Conservation (phyloP, 2,888 invertebrate species). For the Acronicta leporina region DNA sequence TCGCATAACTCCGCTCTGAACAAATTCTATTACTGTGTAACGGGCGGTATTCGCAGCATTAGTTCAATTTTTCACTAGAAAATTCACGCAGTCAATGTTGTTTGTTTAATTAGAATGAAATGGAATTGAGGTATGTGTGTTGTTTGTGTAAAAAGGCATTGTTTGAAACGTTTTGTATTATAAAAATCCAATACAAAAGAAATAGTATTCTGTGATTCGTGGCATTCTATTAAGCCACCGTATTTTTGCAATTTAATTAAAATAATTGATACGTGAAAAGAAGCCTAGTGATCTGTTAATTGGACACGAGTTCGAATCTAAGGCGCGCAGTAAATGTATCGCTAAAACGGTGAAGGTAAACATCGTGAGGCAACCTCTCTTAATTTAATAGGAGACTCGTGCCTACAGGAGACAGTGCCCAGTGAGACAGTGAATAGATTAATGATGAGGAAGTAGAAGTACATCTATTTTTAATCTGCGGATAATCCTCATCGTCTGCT, state of each 20-base stretch:
- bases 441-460: too few species aligned
- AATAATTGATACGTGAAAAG: too few species aligned
- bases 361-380: too few species aligned
- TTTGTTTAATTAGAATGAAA: slow-evolving; percentile 6
- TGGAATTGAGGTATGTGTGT: not conserved
- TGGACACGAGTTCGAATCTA: too few species aligned
- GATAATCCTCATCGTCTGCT: too few species aligned
- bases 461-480: too few species aligned
- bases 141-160: slow-evolving; percentile 5
- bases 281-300: too few species aligned
- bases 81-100: not conserved
- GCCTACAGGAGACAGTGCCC: too few species aligned
- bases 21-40: slow-evolving; percentile 31
- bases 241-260: not conserved
- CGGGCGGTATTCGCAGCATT: slow-evolving; percentile 4
- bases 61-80: slow-evolving; percentile 9
- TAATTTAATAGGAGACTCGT: too few species aligned
- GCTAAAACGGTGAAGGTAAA: too few species aligned
- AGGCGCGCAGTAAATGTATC: too few species aligned
- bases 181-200: not conserved
- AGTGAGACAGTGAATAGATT: too few species aligned
- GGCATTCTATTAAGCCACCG: not conserved
- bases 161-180: slow-evolving; percentile 1
- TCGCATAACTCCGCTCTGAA: slow-evolving; percentile 25
- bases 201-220: not conserved